Evolutionary conservation across 2,797 vertebrate species (phyloP).

Genomic region (Coluber constrictor): DNA sequence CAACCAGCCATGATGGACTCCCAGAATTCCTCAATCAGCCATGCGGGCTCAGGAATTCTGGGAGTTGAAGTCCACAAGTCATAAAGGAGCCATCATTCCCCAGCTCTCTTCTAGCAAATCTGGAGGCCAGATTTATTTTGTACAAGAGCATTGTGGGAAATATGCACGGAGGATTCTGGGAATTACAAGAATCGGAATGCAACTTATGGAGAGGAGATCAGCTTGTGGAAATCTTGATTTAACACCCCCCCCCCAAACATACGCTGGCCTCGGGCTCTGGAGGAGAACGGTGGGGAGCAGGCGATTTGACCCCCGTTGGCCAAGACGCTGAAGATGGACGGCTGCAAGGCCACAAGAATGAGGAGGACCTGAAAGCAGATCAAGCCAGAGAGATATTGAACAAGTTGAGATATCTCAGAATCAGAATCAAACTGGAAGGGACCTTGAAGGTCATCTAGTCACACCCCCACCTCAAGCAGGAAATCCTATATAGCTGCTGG

Average conservation of each 20-base stretch:
- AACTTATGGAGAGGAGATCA: too few relatives aligned
- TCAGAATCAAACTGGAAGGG: neutral
- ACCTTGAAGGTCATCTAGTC: neutral
- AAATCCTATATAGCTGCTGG: too few relatives aligned
- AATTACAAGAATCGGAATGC: neutral
- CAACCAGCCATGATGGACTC: too few relatives aligned
- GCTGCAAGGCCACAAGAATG: conserved; percentile 70
- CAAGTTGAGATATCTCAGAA: accelerated
- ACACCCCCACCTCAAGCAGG: too few relatives aligned
- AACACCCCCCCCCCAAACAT: conserved; percentile 6
- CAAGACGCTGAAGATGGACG: conserved; percentile 72
- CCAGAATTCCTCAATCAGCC: too few relatives aligned
- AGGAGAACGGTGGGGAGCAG: conserved; percentile 72
- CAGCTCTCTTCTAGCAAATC: neutral
- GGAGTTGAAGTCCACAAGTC: neutral
- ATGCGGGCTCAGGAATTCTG: too few relatives aligned
- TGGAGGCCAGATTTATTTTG: neutral
- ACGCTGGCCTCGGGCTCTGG: conserved; percentile 74
- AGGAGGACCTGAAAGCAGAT: conserved; percentile 60
- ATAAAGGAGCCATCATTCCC: neutral
- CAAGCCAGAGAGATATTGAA: accelerated
- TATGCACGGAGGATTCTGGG: neutral
- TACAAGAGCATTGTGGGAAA: neutral
- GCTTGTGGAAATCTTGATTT: neutral
- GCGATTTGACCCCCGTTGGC: conserved; percentile 68